Evolutionary conservation across 1,140 invertebrate genomes (phyloP).

Genomic region (Drosophila sproati): DNA sequence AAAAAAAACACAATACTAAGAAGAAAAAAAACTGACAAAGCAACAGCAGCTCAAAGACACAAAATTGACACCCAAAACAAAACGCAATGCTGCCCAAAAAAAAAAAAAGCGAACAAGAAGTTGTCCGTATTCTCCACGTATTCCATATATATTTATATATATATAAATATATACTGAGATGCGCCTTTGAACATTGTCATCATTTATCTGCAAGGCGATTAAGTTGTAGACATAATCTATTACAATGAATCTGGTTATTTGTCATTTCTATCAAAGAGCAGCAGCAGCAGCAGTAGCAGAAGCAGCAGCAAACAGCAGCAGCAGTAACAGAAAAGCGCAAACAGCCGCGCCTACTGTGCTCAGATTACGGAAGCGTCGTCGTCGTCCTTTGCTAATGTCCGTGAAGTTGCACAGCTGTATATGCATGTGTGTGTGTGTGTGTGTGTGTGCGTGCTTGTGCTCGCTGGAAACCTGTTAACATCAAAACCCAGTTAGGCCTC

Average conservation of each 20-base stretch:
- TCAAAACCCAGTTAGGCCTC: conserved; percentile 74
- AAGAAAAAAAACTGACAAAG: conserved; percentile 52
- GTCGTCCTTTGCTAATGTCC: conserved; percentile 69
- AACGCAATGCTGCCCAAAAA: conserved; percentile 60
- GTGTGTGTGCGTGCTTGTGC: conserved; percentile 26
- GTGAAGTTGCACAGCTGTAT: conserved; percentile 73
- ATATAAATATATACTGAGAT: conserved; percentile 20
- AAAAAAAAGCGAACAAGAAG: conserved; percentile 6
- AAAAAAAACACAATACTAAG: conserved; percentile 32
- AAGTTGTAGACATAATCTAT: conserved; percentile 85
- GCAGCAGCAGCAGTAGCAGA: conserved; percentile 11
- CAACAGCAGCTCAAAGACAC: conserved; percentile 55
- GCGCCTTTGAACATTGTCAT: conserved; percentile 80
- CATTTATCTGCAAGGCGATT: conserved; percentile 84
- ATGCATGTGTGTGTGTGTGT: conserved; percentile 29
- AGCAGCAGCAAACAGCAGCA: conserved; percentile 23
- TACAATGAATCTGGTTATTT: conserved; percentile 85
- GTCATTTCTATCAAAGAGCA: conserved; percentile 80
- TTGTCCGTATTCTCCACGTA: conserved; percentile 32
- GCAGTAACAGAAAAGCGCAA: conserved; percentile 73
- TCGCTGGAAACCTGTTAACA: conserved; percentile 74
- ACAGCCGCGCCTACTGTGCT: conserved; percentile 79
- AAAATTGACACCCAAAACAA: conserved; percentile 83
- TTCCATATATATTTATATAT: conserved; percentile 10
- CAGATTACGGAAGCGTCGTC: conserved; percentile 73